These are phyloP conservation scores for Nyctibius bracteatus DNA, from an alignment of 2,113 vertebrate genomes.

Conservation along the genomic window DNA sequence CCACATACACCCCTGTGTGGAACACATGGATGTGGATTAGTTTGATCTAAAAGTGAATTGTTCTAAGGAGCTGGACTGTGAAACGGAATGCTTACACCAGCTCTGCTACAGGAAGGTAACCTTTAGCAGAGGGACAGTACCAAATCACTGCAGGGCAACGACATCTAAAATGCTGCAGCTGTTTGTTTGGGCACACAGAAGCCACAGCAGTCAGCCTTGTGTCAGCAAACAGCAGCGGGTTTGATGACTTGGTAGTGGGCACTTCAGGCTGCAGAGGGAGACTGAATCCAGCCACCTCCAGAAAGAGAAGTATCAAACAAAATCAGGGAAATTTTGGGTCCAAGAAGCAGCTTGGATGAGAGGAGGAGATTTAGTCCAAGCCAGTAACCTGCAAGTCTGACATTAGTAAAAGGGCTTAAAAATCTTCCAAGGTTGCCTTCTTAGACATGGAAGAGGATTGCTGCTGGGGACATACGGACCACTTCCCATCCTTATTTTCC, in stretches of 20 bases:
- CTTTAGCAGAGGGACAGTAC: not conserved
- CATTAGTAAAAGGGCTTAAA: not conserved
- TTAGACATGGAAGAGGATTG: not conserved
- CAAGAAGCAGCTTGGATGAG: not conserved
- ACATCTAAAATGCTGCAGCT: not conserved
- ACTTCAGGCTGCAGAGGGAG: not conserved
- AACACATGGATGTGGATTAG: not conserved
- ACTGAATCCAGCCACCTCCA: not conserved
- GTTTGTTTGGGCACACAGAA: not conserved
- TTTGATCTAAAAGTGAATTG: not conserved
- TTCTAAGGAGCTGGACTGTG: not conserved
- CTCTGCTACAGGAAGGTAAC: not conserved
- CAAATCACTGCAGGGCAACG: not conserved
- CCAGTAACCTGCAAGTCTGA: not conserved
- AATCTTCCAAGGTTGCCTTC: not conserved
- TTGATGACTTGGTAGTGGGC: not conserved
- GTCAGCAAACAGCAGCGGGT: rapidly evolving
- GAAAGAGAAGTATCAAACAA: not conserved
- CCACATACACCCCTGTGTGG: rapidly evolving
- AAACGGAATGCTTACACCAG: not conserved
- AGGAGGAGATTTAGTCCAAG: not conserved
- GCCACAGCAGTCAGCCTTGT: not conserved
- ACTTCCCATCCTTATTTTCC: not conserved
- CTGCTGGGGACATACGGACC: not conserved
- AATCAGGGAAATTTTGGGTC: not conserved